Conservation (phyloP, 1,140 invertebrate species). For the Hylaeus anthracinus region DNA sequence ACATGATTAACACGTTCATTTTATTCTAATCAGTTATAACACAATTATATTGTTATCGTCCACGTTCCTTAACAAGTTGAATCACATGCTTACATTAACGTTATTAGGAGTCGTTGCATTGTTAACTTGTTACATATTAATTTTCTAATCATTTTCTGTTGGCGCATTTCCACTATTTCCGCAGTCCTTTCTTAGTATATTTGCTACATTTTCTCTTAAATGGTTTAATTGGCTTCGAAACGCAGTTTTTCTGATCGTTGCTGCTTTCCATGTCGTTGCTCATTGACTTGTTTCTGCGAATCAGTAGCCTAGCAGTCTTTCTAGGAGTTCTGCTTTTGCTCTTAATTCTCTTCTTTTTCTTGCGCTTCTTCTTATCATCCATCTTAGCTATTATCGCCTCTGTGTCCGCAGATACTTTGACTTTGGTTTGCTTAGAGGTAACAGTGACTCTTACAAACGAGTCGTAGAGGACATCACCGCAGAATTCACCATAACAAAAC, state of each 20-base stretch:
- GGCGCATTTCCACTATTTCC: not conserved
- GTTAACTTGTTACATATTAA: not conserved
- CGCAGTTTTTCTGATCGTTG: conserved; percentile 14
- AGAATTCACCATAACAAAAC: conserved; percentile 87
- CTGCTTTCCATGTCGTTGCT: conserved; percentile 36
- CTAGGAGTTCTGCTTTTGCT: conserved; percentile 56
- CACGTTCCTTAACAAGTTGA: not conserved
- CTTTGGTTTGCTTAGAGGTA: conserved; percentile 60
- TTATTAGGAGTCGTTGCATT: not conserved
- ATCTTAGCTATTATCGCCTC: conserved; percentile 76
- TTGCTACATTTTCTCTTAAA: conserved; percentile 76
- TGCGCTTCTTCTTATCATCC: conserved; percentile 59
- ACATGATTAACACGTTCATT: not conserved
- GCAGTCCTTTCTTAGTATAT: conserved; percentile 62
- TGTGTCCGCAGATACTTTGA: conserved; percentile 70
- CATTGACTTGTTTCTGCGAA: conserved; percentile 54
- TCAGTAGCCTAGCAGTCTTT: conserved; percentile 55
- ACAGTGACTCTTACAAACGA: conserved; percentile 73
- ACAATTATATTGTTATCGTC: not conserved
- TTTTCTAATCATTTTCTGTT: not conserved
- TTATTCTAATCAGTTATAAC: not conserved
- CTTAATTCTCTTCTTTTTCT: conserved; percentile 59
- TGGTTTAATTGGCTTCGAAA: conserved; percentile 48
- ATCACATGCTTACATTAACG: not conserved
- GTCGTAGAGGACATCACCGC: conserved; percentile 81